Percentiles rank a stretch among this genome's conserved stretches.
phyloP scores from a whole-genome alignment of 2,113 vertebrate species.

The Sylvietta virens region DNA sequence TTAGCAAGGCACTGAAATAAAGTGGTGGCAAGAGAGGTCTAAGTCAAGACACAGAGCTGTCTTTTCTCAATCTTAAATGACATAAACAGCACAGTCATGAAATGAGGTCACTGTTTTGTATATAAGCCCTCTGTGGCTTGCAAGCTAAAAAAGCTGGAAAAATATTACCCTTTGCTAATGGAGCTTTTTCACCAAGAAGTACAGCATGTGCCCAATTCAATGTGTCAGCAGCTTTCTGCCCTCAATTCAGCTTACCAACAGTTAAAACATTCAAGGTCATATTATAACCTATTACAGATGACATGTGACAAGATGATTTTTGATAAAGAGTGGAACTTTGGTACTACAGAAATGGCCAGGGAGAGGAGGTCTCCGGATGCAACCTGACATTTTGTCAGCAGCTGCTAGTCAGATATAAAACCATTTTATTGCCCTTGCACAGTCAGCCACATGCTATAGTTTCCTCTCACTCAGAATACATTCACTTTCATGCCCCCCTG shows the following conservation, averaged over 20 bases:
- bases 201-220: background rate
- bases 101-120: background rate
- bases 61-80: background rate
- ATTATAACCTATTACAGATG: background rate
- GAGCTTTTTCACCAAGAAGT: background rate
- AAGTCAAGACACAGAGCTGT: background rate
- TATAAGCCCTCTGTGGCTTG: background rate
- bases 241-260: background rate
- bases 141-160: background rate
- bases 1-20: background rate
- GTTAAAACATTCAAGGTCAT: background rate
- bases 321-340: background rate
- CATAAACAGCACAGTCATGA: background rate
- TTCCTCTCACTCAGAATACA: background rate
- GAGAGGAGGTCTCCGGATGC: background rate
- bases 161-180: background rate
- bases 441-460: background rate
- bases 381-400: background rate
- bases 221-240: background rate
- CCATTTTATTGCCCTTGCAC: background rate
- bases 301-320: background rate
- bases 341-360: background rate
- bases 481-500: background rate
- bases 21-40: background rate
- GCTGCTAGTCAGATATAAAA: background rate